Conservation (phyloP, 1,140 invertebrate genomes). For the Agraylea sexmaculata region DNA sequence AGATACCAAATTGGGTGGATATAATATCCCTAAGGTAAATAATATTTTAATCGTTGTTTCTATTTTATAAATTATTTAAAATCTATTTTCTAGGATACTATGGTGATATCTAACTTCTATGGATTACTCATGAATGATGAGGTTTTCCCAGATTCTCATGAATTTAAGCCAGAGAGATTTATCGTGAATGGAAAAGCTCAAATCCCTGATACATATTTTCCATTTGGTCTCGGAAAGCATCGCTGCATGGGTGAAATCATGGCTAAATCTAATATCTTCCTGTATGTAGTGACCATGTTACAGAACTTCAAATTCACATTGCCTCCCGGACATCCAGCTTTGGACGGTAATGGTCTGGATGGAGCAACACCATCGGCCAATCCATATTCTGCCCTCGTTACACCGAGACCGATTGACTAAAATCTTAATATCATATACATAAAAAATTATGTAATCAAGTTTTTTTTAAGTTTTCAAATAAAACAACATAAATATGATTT, state of each 20-base stretch:
- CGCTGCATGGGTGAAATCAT: constrained; percentile 73
- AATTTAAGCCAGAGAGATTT: constrained; percentile 69
- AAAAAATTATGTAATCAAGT: no score
- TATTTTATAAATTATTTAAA: constrained; percentile 7
- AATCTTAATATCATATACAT: no score
- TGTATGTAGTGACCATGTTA: constrained; percentile 65
- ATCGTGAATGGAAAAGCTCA: constrained; percentile 52
- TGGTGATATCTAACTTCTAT: constrained; percentile 73
- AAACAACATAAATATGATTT: no score
- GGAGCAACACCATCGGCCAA: constrained; percentile 61
- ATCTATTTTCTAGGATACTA: constrained; percentile 51
- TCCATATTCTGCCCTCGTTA: constrained; percentile 55
- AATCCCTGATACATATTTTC: constrained; percentile 58
- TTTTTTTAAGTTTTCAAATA: no score
- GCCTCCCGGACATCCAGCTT: constrained; percentile 47
- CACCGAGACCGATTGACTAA: constrained; percentile 39
- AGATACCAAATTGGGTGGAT: constrained; percentile 57
- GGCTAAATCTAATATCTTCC: constrained; percentile 72
- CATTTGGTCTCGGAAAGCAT: constrained; percentile 71
- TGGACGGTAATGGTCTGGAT: constrained; percentile 52
- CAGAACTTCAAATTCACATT: constrained; percentile 63
- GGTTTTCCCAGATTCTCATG: constrained; percentile 57
- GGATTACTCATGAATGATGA: constrained; percentile 59
- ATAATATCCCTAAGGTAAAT: constrained; percentile 62
- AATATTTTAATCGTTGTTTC: constrained; percentile 1